These are phyloP conservation scores for Brienomyrus longianalis DNA, from an alignment of 2,113 vertebrate genomes.

Conservation along the genomic window DNA sequence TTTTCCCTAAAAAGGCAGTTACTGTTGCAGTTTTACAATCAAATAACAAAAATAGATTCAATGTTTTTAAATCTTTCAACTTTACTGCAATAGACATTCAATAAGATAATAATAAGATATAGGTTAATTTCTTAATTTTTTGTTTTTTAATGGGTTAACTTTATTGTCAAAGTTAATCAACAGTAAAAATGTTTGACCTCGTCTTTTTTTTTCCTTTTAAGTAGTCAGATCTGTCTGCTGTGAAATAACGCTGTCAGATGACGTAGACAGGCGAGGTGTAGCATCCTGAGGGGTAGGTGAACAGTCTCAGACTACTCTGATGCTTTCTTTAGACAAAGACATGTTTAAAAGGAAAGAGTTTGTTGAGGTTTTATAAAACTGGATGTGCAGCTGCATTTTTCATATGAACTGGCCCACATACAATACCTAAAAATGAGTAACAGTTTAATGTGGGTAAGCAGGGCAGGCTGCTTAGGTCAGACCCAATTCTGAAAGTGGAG, in stretches of 20 bases:
- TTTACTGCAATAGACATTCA: neutral
- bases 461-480: neutral
- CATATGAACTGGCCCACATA: neutral
- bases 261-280: too few relatives aligned
- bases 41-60: neutral
- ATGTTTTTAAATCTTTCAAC: neutral
- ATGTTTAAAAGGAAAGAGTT: neutral
- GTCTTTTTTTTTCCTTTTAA: neutral
- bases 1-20: neutral
- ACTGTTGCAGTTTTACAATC: neutral
- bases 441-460: neutral
- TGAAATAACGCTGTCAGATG: neutral
- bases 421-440: neutral
- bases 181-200: neutral
- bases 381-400: neutral
- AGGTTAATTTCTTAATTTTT: neutral
- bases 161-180: neutral
- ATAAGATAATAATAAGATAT: neutral
- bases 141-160: neutral
- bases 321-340: neutral
- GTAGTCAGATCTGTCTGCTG: neutral
- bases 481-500: neutral
- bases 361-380: neutral
- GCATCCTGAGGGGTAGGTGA: neutral
- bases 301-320: neutral